A percentile compares a stretch with the other conserved stretches of the same genome.
phyloP scores from a whole-genome alignment of 2,888 invertebrate genomes.

The Hybos culiciformis region DNA sequence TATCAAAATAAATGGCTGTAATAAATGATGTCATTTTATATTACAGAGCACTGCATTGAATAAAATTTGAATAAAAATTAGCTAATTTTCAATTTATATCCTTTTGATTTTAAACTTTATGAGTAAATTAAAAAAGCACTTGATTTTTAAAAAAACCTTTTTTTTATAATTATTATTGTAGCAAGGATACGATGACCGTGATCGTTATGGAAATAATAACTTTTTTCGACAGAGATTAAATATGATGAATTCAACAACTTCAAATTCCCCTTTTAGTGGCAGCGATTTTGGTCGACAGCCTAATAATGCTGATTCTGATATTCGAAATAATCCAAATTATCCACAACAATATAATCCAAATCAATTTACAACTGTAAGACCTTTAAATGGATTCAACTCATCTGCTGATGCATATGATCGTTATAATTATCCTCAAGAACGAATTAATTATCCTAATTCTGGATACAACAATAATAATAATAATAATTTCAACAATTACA shows the following conservation, averaged over 20 bases:
- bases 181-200: slow-evolving; percentile 16
- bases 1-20: no score
- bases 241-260: slow-evolving; percentile 24
- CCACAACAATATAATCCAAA: background rate
- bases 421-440: slow-evolving; percentile 15
- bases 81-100: no score
- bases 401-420: slow-evolving; percentile 24
- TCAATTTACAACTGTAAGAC: no score
- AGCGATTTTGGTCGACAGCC: no score
- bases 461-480: slow-evolving; percentile 2
- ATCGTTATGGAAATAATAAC: slow-evolving; percentile 23
- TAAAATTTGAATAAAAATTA: no score
- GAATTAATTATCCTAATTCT: slow-evolving; percentile 13
- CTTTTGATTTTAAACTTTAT: no score
- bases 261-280: slow-evolving; percentile 29
- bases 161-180: background rate
- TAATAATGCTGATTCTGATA: slow-evolving; percentile 5
- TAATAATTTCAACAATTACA: slow-evolving; percentile 6
- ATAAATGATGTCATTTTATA: no score
- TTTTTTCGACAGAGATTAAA: slow-evolving; percentile 7
- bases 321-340: background rate
- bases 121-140: no score
- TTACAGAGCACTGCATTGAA: no score
- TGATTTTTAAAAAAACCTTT: background rate
- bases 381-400: slow-evolving; percentile 17